phyloP scores from a whole-genome alignment of 2,113 vertebrate genomes.

The Haemorhous mexicanus region DNA sequence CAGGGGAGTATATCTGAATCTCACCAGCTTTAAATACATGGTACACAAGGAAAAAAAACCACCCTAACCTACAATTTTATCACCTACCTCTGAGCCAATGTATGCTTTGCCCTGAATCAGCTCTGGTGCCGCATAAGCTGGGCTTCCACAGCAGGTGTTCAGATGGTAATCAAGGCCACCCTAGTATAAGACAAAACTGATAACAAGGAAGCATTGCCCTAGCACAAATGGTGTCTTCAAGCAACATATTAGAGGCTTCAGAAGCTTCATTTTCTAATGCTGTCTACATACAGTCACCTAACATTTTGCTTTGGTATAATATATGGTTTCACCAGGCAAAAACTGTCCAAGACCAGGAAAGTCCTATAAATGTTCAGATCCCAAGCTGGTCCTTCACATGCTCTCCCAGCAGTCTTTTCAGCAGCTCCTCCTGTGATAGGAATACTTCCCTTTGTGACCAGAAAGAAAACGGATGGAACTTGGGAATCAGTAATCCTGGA shows the following conservation, averaged over 20 bases:
- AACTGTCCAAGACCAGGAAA: neutral
- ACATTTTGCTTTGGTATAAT: neutral
- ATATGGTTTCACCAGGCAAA: neutral
- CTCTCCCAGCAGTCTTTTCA: neutral
- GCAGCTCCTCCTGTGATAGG: neutral
- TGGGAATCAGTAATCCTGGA: neutral
- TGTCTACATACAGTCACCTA: neutral
- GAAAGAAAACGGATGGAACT: neutral
- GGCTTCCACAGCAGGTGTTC: conserved; percentile 92
- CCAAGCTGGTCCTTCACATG: neutral
- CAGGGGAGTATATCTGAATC: neutral
- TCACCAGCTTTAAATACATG: fast-evolving
- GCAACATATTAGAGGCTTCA: neutral
- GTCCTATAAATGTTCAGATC: neutral
- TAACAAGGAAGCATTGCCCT: neutral
- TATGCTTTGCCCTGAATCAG: conserved; percentile 94
- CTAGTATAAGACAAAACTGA: conserved; percentile 52
- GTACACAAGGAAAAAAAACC: fast-evolving
- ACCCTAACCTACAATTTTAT: no score
- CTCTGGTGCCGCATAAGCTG: conserved; percentile 94
- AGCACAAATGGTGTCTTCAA: neutral
- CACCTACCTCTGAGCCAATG: conserved; percentile 90
- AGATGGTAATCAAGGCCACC: conserved; percentile 87
- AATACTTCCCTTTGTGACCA: neutral
- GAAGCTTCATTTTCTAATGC: neutral